These are phyloP conservation scores for Nematopogon swammerdamellus DNA, from an alignment of 2,888 invertebrate genomes.

Conservation along the genomic window DNA sequence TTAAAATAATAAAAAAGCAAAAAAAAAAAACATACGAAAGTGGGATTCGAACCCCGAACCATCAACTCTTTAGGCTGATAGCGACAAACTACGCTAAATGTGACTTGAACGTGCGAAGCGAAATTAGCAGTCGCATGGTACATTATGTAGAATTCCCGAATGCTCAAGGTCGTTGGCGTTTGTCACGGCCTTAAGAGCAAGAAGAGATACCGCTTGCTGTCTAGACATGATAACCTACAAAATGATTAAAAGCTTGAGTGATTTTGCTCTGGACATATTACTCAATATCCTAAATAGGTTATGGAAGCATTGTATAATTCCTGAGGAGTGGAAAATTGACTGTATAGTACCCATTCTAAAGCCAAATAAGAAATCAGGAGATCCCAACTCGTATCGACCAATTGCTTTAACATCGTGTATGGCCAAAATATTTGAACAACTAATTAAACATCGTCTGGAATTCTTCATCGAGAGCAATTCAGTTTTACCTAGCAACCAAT, in stretches of 20 bases:
- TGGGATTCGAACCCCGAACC: no score
- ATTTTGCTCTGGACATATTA: background rate
- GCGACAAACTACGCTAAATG: no score
- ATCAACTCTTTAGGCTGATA: no score
- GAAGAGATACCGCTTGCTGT: constrained; percentile 1
- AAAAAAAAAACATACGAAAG: no score
- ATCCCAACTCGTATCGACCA: constrained; percentile 6
- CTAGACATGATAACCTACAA: background rate
- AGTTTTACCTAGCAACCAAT: constrained; percentile 8
- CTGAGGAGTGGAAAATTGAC: constrained; percentile 1
- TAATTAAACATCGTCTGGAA: constrained; percentile 5
- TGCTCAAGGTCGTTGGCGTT: no score
- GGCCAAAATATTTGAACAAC: constrained; percentile 6
- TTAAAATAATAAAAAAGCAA: no score
- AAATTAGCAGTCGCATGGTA: no score
- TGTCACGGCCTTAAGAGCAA: no score
- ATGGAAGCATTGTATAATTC: background rate
- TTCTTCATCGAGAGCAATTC: constrained; percentile 6
- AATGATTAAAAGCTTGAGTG: background rate
- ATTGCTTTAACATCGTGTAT: constrained; percentile 7
- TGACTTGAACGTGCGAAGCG: no score
- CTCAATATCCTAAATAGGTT: background rate
- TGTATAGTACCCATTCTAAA: constrained; percentile 6
- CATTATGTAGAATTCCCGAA: no score
- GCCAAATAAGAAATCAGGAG: constrained; percentile 2